A percentile compares a stretch with the other conserved stretches of the same genome.
phyloP scores from a whole-genome alignment of 1,140 invertebrate species.

The Bombyx mori region ASM3026992v2 NC_085112.1:5641001-5641500 shows the following conservation, averaged over 20 bases:
- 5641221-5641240: constrained; percentile 65
- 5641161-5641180: constrained; percentile 68
- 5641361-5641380: too few species aligned
- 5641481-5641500: too few species aligned
- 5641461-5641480: too few species aligned
- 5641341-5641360: too few species aligned
- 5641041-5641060: constrained; percentile 57
- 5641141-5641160: constrained; percentile 71
- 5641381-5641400: too few species aligned
- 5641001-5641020: constrained; percentile 31
- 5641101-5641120: constrained; percentile 70
- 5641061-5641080: constrained; percentile 70
- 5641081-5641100: constrained; percentile 71
- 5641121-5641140: constrained; percentile 73
- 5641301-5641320: too few species aligned
- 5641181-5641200: constrained; percentile 44
- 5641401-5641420: too few species aligned
- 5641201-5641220: constrained; percentile 66
- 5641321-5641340: too few species aligned
- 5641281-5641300: too few species aligned
- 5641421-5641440: too few species aligned
- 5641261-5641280: neutral
- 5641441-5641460: too few species aligned
- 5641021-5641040: constrained; percentile 28
- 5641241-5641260: constrained; percentile 38